phyloP scores from a whole-genome alignment of 2,797 vertebrate genomes.

The Petrocephalus schoutedeni region DNA sequence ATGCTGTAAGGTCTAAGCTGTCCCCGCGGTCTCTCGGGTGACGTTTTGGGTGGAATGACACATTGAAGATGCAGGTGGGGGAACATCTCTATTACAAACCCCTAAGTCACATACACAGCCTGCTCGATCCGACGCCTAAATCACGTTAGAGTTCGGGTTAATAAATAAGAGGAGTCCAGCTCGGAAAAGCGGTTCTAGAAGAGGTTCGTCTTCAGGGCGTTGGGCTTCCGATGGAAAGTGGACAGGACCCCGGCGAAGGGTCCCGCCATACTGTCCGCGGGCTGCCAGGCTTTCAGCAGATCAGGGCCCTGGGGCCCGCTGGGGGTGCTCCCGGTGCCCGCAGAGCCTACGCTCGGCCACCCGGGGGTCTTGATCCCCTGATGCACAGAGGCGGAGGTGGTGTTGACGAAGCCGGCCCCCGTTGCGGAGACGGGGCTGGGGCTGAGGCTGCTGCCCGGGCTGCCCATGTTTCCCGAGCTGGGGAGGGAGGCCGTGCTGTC shows the following conservation, averaged over 20 bases:
- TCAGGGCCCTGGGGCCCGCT: constrained; percentile 71
- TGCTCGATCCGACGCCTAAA: constrained; percentile 8
- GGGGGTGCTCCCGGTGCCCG: constrained; percentile 61
- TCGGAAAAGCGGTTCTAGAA: constrained; percentile 66
- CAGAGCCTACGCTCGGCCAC: constrained; percentile 75
- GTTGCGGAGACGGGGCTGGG: constrained; percentile 71
- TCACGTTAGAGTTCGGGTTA: constrained; percentile 18
- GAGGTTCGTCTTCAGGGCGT: constrained; percentile 82
- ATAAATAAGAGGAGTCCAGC: constrained; percentile 41
- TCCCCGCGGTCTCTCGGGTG: constrained; percentile 2
- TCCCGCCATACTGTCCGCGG: constrained; percentile 80
- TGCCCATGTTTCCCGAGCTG: constrained; percentile 71
- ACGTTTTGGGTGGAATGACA: constrained; percentile 9
- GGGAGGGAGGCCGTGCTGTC: constrained; percentile 92
- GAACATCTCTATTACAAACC: constrained; percentile 4
- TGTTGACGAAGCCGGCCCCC: constrained; percentile 56
- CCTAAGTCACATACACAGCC: constrained; percentile 19
- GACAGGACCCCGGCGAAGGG: constrained; percentile 91
- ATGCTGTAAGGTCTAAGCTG: neutral
- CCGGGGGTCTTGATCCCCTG: constrained; percentile 78
- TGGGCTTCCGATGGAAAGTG: constrained; percentile 90
- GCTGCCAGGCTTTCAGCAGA: constrained; percentile 91
- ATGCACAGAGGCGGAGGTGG: constrained; percentile 65
- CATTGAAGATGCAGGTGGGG: neutral
- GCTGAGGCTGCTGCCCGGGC: constrained; percentile 76